These are phyloP conservation scores for Heloderma charlesbogerti DNA, from an alignment of 2,113 vertebrate species.

Conservation along the genomic window DNA sequence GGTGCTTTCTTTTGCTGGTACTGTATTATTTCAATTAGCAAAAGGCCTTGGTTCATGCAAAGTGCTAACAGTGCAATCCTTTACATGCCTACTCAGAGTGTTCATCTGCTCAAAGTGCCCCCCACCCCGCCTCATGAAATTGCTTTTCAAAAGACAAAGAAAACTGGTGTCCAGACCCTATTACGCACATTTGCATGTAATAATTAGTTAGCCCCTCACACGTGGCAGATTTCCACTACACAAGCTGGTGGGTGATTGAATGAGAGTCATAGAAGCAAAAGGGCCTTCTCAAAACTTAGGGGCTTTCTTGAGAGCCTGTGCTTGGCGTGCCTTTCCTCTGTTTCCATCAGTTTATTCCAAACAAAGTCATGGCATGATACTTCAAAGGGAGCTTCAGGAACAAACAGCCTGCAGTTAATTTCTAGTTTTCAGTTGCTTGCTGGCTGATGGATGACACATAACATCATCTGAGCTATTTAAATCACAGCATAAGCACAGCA, in stretches of 20 bases:
- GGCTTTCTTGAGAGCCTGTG: neutral
- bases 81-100: no score
- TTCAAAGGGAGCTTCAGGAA: conserved; percentile 67
- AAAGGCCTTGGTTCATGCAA: neutral
- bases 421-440: conserved; percentile 63
- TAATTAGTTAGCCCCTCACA: neutral
- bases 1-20: neutral
- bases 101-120: neutral
- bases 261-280: neutral
- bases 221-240: neutral
- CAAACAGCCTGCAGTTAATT: conserved; percentile 73
- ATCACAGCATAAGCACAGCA: conserved; percentile 49
- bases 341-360: conserved; percentile 41
- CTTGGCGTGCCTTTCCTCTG: conserved; percentile 27
- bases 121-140: neutral
- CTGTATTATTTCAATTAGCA: neutral
- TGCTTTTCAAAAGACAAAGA: neutral
- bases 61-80: no score
- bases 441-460: conserved; percentile 60
- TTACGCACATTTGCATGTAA: neutral
- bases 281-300: neutral
- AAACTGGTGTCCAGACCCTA: neutral
- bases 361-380: conserved; percentile 53
- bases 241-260: neutral
- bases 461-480: conserved; percentile 19